Evolutionary conservation across 2,797 vertebrate genomes (phyloP).

Genomic region (Taenioides sp.): DNA sequence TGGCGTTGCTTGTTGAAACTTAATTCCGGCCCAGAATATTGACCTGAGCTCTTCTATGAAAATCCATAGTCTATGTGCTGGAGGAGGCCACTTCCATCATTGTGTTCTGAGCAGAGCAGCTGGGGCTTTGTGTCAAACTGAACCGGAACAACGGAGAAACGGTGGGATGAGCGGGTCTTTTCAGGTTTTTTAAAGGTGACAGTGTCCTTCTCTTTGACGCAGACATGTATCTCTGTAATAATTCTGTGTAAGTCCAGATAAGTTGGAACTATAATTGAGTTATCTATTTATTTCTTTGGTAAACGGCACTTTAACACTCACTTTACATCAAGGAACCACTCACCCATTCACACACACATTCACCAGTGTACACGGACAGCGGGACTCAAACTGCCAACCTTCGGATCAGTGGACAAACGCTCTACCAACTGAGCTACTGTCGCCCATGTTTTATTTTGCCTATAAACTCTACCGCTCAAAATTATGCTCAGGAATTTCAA

Average conservation of each 20-base stretch:
- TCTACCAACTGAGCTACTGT: too few relatives aligned
- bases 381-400: too few relatives aligned
- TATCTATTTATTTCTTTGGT: too few relatives aligned
- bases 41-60: slow-evolving; percentile 18
- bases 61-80: slow-evolving; percentile 21
- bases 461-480: too few relatives aligned
- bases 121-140: slow-evolving; percentile 22
- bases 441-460: too few relatives aligned
- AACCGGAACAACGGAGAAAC: slow-evolving; percentile 15
- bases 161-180: background rate
- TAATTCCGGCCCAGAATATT: slow-evolving; percentile 13
- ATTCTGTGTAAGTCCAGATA: background rate
- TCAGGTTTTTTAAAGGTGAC: background rate
- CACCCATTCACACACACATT: too few relatives aligned
- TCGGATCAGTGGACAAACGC: too few relatives aligned
- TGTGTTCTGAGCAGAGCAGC: slow-evolving; percentile 4
- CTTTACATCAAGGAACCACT: too few relatives aligned
- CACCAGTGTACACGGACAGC: too few relatives aligned
- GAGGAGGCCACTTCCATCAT: slow-evolving; percentile 20
- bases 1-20: slow-evolving; percentile 10
- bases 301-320: too few relatives aligned
- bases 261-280: too few relatives aligned
- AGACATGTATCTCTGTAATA: background rate
- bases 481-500: too few relatives aligned
- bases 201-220: background rate